Base-by-base conservation (phyloP, 2,113 vertebrate genomes). In the Stictonetta naevosa region DNA sequence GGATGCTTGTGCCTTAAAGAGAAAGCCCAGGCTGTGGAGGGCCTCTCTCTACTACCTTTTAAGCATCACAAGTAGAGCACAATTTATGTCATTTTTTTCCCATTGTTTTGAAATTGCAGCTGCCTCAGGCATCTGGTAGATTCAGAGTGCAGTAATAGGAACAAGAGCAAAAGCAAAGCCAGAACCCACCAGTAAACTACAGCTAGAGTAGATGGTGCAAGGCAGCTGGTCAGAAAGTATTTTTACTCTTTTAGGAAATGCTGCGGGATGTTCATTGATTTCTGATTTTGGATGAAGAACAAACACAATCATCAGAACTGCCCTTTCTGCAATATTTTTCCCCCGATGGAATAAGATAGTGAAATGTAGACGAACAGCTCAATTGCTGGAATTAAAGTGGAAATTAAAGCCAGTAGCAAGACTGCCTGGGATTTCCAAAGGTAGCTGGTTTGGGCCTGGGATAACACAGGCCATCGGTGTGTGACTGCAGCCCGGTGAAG, bases 31-130 rank as follows among this genome's bases (percentile, higher is more conserved):
- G 77, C 59, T 55, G 52, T 0, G 3, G 31, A 22, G 36, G 8
- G 31, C 62, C 60, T 2, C 3, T 13, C 3, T 2, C 16, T 1
- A 4, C 21, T 19, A 11, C 26, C 52, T 29, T 22, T 10, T 11
- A 67, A 38, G 22, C 11, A 22, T 44, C 26, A 58, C 0, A 3
- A 58, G 34, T 20, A 52, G 58, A 38, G 33, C 11, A 20, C 60
- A 3, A 3, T n/a, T 59, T 58, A 28, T 52, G 29, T 38, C 68
- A 8, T 12, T 3, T 14, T 29, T 81, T 48, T 42, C 14, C 22
- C 26, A 36, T 38, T 33, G 19, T 62, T 75, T 48, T 71, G 72
- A 53, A 38, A 34, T 6, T 26, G 50, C 40, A 22, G 48, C 53
- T 56, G 56, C 50, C 1, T 1, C 72, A 40, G 56, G 63, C 63